phyloP scores from a whole-genome alignment of 2,888 invertebrate genomes.

The Nymphalis c-album region DNA sequence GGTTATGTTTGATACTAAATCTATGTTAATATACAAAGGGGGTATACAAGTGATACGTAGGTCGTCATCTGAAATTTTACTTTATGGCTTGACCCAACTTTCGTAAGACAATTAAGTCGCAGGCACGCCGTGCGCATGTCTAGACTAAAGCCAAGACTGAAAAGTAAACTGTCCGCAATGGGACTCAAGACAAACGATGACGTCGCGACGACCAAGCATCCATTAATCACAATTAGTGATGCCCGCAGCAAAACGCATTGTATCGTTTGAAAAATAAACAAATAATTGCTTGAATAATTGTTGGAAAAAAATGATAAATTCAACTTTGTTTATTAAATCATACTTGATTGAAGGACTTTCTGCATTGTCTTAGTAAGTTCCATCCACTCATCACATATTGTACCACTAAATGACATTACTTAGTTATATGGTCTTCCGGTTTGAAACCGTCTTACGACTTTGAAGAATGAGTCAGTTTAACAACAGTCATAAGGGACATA shows the following conservation, averaged over 20 bases:
- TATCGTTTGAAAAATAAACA: slow-evolving; percentile 6
- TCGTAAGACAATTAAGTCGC: neutral
- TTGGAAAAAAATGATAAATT: slow-evolving; percentile 1
- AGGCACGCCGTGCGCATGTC: slow-evolving; percentile 46
- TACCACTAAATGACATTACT: too few relatives aligned
- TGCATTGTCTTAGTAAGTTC: too few relatives aligned
- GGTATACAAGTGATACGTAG: neutral
- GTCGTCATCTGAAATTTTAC: neutral
- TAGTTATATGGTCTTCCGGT: too few relatives aligned
- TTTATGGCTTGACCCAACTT: neutral
- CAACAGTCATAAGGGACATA: too few relatives aligned
- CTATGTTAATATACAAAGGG: neutral
- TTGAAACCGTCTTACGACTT: too few relatives aligned
- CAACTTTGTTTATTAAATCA: neutral
- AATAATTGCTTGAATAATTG: neutral
- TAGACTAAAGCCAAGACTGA: slow-evolving; percentile 52
- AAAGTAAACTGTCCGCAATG: slow-evolving; percentile 66
- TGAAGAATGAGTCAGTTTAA: too few relatives aligned
- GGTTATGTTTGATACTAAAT: neutral
- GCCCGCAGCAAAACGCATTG: slow-evolving; percentile 46
- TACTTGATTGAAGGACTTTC: too few relatives aligned
- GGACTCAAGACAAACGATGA: slow-evolving; percentile 68
- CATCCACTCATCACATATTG: too few relatives aligned
- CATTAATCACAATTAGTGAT: slow-evolving; percentile 77
- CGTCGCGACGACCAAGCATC: slow-evolving; percentile 51